A percentile compares a stretch with the other conserved stretches of the same genome.
Evolutionary conservation across 2,113 vertebrate genomes (phyloP).

Genomic region (Notechis scutatus): DNA sequence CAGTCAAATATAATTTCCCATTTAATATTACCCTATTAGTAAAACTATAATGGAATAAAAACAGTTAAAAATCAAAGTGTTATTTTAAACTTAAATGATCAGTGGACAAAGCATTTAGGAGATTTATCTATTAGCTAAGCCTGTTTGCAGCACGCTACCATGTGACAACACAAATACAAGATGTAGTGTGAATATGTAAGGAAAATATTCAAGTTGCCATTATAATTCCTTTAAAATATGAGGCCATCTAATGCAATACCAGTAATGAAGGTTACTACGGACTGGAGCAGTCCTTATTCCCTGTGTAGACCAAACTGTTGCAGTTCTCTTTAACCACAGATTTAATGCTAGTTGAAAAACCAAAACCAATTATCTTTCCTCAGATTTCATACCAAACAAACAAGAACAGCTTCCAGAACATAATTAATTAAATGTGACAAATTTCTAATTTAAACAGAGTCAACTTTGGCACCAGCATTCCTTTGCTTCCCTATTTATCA

Average conservation of each 20-base stretch:
- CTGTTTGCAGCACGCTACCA: neutral
- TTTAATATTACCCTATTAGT: neutral
- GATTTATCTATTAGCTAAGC: neutral
- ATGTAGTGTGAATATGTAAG: neutral
- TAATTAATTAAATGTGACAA: constrained; percentile 50
- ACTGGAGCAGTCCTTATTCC: neutral
- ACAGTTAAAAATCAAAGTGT: neutral
- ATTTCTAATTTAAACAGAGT: constrained; percentile 50
- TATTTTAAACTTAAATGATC: neutral
- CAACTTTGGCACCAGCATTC: constrained; percentile 47
- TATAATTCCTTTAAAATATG: neutral
- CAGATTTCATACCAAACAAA: constrained; percentile 44
- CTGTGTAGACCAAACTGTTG: neutral
- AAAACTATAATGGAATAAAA: neutral
- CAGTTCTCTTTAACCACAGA: neutral
- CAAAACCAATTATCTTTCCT: constrained; percentile 33
- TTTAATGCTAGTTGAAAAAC: constrained; percentile 8
- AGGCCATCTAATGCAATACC: neutral
- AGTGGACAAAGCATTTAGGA: neutral
- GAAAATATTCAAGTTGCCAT: neutral
- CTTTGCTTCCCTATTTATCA: constrained; percentile 37
- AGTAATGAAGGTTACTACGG: neutral
- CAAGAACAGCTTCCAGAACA: constrained; percentile 32
- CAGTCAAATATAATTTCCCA: neutral
- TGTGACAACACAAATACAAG: neutral